These are phyloP conservation scores for Micronycteris hirsuta DNA, from an alignment of 2,113 vertebrate species.

Conservation along the genomic window DNA sequence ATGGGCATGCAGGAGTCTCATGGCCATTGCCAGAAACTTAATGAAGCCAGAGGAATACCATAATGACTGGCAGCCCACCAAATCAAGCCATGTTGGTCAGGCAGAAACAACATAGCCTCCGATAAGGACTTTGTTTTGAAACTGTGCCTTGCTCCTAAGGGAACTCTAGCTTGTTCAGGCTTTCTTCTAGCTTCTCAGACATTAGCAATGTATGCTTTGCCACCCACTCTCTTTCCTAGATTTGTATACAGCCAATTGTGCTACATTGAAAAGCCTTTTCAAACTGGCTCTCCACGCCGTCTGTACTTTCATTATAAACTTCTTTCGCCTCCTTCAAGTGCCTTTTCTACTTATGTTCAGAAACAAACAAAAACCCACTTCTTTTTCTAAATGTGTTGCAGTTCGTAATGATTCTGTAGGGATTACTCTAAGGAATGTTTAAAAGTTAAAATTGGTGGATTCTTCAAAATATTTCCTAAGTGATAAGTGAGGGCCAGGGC, in stretches of 20 bases:
- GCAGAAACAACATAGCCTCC: background rate
- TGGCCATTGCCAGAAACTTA: background rate
- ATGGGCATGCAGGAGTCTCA: background rate
- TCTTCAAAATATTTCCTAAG: background rate
- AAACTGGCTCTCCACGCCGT: background rate
- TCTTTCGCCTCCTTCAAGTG: background rate
- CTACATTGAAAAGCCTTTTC: background rate
- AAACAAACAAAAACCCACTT: background rate
- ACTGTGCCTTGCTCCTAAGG: background rate
- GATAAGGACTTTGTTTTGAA: background rate
- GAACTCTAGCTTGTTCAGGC: background rate
- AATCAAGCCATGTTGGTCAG: background rate
- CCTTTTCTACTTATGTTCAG: background rate
- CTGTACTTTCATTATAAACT: background rate
- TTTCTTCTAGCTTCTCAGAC: background rate
- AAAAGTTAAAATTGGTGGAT: background rate
- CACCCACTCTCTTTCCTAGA: background rate
- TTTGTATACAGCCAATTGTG: background rate
- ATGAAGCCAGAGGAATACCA: background rate
- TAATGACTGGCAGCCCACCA: background rate
- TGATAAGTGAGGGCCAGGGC: accelerated
- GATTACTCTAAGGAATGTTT: background rate
- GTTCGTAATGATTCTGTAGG: background rate
- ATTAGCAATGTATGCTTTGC: background rate
- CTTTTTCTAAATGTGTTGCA: background rate